Evolutionary conservation across 2,113 vertebrate species (phyloP).

Genomic region (Accipiter cooperii): DNA sequence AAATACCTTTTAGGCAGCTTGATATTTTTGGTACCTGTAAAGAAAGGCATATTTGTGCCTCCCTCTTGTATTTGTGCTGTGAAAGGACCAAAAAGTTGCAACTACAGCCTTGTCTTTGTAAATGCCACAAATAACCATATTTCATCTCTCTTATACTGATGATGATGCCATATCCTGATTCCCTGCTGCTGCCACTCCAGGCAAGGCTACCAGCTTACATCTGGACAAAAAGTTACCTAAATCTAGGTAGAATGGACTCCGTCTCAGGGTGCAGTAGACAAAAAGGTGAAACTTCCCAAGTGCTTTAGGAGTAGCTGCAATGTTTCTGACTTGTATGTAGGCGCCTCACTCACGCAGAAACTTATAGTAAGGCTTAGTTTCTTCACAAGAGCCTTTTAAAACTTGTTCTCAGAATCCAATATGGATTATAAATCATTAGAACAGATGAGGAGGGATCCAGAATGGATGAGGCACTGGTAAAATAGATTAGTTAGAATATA

Average conservation of each 20-base stretch:
- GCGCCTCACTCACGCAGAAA: neutral
- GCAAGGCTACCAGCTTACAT: neutral
- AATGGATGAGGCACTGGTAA: neutral
- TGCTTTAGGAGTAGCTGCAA: neutral
- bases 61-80: neutral
- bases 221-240: neutral
- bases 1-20: neutral
- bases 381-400: neutral
- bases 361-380: neutral
- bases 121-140: neutral
- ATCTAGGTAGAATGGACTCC: neutral
- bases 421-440: constrained; percentile 13
- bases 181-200: neutral
- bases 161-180: neutral
- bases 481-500: neutral
- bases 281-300: neutral
- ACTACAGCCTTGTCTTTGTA: neutral
- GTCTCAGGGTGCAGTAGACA: neutral
- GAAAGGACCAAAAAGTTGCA: neutral
- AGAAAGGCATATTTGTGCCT: neutral
- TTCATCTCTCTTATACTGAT: neutral
- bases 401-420: neutral
- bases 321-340: neutral
- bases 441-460: constrained; percentile 3
- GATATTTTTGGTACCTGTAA: neutral